Evolutionary conservation across 2,797 vertebrate genomes (phyloP), one percentile per base, ranked within the genome.

Genomic region (Acanthopagrus latus): DNA sequence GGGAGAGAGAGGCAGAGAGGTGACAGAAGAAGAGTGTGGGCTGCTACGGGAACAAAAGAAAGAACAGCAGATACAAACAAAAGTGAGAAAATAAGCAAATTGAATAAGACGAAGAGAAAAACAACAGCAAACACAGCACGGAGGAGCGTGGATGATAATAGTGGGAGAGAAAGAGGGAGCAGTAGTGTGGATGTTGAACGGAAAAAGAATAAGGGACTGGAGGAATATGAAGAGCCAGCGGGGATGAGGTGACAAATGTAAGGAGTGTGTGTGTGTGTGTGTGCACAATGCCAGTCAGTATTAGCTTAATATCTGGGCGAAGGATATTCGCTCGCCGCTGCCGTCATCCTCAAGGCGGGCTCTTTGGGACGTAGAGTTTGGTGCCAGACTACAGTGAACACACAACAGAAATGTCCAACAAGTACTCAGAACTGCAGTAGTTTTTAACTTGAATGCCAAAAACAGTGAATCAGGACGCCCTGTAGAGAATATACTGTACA

Each of bases 31-130:
- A 58, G 70, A 80, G 59, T 57, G 75, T 20, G 64, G 77, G 66
- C 68, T 85, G 73, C 64, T 81, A 67, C 46, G 63, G 41, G 71
- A 86, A 87, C 78, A 85, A 86, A 84, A 48, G 76, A 23, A 29
- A 58, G 43, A 64, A 41, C 8, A 64, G 54, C 38, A 23, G 64
- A 76, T 27, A 41, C 56, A 51, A 71, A 55, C 55, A 70, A 59
- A 57, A 55, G 46, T 17, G 38, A 78, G 64, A 59, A 59, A 82
- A 73, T 11, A 58, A 43, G 21, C 62, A 69, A 67, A 76, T 18
- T 52, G 54, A 43, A 78, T 38, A 29, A 65, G 70, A 83, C 71
- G 63, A 74, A 70, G 29, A 50, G 29, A 70, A 81, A 81, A 75
- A 70, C 66, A 64, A 80, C 38, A 69, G 67, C 47, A 72, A 71